These are phyloP conservation scores for Astreopora myriophthalma DNA, from an alignment of 64 coral and sea anemone species.

Conservation along the genomic window DNA sequence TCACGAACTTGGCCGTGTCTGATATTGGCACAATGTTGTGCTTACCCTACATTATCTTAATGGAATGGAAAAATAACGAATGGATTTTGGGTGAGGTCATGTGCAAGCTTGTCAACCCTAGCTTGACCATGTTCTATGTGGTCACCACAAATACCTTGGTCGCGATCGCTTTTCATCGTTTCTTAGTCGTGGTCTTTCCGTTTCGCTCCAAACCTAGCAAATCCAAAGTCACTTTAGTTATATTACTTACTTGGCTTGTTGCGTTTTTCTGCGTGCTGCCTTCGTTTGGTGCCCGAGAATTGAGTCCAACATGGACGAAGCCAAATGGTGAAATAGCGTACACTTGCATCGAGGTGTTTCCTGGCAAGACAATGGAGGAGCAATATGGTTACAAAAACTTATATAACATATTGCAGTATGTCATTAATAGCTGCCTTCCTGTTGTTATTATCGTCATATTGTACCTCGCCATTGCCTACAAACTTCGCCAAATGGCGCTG, in stretches of 20 bases:
- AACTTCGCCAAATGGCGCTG: constrained; percentile 32
- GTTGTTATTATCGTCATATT: constrained; percentile 36
- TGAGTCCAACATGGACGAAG: neutral
- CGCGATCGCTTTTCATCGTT: constrained; percentile 65
- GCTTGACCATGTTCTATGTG: constrained; percentile 68
- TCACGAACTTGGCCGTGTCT: constrained; percentile 72
- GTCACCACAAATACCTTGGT: constrained; percentile 71
- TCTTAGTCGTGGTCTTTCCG: constrained; percentile 59
- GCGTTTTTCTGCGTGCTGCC: constrained; percentile 66
- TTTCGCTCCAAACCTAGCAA: constrained; percentile 9
- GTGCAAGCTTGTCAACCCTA: constrained; percentile 70
- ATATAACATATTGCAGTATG: constrained; percentile 52
- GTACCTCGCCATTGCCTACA: constrained; percentile 55
- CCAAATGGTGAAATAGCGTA: neutral
- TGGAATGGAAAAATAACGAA: neutral
- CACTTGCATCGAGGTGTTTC: neutral
- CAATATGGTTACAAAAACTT: neutral
- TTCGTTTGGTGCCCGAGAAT: constrained; percentile 55
- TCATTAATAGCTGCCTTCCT: constrained; percentile 52
- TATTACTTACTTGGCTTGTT: constrained; percentile 47
- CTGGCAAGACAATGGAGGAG: constrained; percentile 13
- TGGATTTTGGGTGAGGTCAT: constrained; percentile 43
- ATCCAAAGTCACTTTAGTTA: constrained; percentile 10
- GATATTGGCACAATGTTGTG: constrained; percentile 70
- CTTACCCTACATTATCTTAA: constrained; percentile 34